Base-by-base conservation (phyloP, 2,888 invertebrate species). In the Cepaea hortensis region DNA sequence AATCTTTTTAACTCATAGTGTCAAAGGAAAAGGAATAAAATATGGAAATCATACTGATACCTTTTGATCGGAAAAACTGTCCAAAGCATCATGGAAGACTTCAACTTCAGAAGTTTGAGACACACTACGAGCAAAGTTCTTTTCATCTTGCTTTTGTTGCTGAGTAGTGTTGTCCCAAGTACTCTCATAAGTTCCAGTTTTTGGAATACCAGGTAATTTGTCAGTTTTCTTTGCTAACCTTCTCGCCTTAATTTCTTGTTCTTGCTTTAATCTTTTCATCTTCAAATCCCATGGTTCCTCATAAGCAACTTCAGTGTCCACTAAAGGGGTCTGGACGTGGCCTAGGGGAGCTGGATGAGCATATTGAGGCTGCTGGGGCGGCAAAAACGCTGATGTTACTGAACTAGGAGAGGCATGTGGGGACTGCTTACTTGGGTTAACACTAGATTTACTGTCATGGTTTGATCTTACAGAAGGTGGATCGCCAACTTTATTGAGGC, bases 91-190 rank as follows among this genome's bases (percentile, higher is more conserved):
- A 85, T 85, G 85, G 77, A 81, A 87, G 18, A 85, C 65, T 55
- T 87, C 86, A 68, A n/a, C 15, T 75, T 89, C 89, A 50, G 88
- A 89, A 5, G 80, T 85, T 68, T 86, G 82, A 20, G 89, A 89
- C 62, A 85, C 7, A 23, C 82, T 89, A 62, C 88, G 73, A 46
- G 91, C 90, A 72, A 91, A 90, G 76, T 90, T 90, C 73, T 92
- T 91, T 85, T 93, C 93, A 76, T 94, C 89, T 55, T 6, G 55
- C 68, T 91, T 88, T 83, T 93, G 93, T 84, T 93, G 93, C 80
- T 91, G 92, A 73, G 89, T 87, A n/a, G 89, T 88, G 77, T 89
- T 90, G 87, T 93, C 93, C 92, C 92, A 92, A 1, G 93, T 91
- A 62, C 92, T 91, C 79, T 93, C 93, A 85, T 93, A 93, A 11